Evolutionary conservation across 2,888 invertebrate species (phyloP), one percentile per base, ranked within the genome.

Genomic region (Adelphocoris suturalis): DNA sequence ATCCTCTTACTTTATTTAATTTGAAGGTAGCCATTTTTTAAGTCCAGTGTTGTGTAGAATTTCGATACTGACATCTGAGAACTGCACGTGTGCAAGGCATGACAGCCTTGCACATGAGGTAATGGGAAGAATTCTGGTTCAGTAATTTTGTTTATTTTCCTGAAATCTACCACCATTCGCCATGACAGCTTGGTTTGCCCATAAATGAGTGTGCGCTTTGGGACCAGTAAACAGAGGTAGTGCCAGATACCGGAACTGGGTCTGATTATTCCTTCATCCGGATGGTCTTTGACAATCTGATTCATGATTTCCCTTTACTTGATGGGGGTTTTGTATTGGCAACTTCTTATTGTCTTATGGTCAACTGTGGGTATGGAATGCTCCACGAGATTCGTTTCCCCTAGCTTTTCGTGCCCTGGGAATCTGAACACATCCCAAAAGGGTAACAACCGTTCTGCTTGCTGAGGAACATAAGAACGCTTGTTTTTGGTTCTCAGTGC

Each of bases 291-390:
- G 4, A 52, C 52, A 14, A 52, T 52, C 52, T 52, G 52, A 11
- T 52, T 11, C 52, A 37, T 37, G 2, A 37, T 37, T 37, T 37
- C 37, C 37, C 37, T 37, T 7, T 37, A 7, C 37, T 37, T 52
- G 12, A 84, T 19, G 3, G 84, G 84, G 5, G 84, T 84, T 5
- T 48, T 19, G 19, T 84, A 84, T 13, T 52, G 84, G 23, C 23
- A 13, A 3, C 11, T 84, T 4, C 84, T 46, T 1, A 84, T 27
- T 23, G 81, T 7, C 14, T 19, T 37, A 9, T 3, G 7, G 13
- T 81, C 48, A 0, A 52, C 84, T 4, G 84, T 84, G 9, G 52
- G 55, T 4, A 84, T 84, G 12, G 4, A 27, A 28, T 81, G 81
- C 14, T 37, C 7, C 3, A 13, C 48, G 2, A 81, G 81, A 14